Evolutionary conservation across 2,113 vertebrate genomes (phyloP).

Genomic region (Lota lota): DNA sequence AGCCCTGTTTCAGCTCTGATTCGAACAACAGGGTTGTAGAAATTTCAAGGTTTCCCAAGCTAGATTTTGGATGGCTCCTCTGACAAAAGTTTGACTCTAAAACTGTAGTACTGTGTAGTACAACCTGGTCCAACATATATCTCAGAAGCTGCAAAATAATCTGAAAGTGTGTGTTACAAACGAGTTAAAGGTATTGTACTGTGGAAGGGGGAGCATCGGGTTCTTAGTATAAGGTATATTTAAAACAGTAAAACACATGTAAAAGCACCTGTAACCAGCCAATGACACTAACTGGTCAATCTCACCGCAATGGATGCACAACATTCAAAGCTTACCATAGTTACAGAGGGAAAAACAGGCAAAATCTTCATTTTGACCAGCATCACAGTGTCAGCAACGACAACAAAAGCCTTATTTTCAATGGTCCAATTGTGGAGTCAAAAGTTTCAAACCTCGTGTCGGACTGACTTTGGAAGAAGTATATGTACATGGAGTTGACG

Average conservation of each 20-base stretch:
- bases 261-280: conserved; percentile 72
- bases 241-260: conserved; percentile 63
- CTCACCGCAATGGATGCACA: conserved; percentile 73
- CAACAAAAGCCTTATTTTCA: conserved; percentile 10
- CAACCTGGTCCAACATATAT: no score
- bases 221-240: conserved; percentile 65
- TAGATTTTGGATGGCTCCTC: no score
- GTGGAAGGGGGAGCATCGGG: conserved; percentile 55
- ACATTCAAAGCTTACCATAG: conserved; percentile 78
- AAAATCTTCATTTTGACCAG: conserved; percentile 76
- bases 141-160: no score
- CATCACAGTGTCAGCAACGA: conserved; percentile 16
- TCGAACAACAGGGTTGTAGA: no score
- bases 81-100: no score
- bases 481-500: conserved; percentile 10
- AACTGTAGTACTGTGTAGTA: no score
- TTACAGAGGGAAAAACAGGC: conserved; percentile 71
- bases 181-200: conserved; percentile 5
- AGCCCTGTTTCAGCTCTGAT: no score
- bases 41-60: no score
- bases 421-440: conserved; percentile 1
- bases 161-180: no score
- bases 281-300: conserved; percentile 74
- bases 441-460: background rate
- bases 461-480: background rate